Base-by-base conservation (phyloP, 2,113 vertebrate species). In the Zosterops lateralis region DNA sequence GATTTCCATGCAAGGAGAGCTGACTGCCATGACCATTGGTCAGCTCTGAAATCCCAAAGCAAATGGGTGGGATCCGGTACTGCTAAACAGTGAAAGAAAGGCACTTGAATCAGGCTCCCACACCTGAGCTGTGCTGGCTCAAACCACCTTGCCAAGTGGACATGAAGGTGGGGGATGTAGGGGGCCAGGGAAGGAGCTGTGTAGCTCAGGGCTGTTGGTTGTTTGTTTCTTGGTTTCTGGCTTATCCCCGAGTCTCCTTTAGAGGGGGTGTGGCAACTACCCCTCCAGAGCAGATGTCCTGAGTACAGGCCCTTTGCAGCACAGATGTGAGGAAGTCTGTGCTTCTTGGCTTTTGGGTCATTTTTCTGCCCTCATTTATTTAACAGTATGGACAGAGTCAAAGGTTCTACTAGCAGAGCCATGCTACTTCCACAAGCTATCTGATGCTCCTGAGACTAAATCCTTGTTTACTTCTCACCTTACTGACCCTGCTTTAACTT, bases 401-500 rank as follows among this genome's bases (percentile, higher is more conserved):
- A 93, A 75, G 65, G 61, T 57, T 84, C 66, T 93, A 6, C 73
- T 82, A 68, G 68, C 79, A 72, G 61, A 84, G 48, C 87, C 66
- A 0, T 38, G 47, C 62, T 75, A 34, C 62, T 89, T 75, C 68
- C 77, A 79, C 48, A 57, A 10, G 58, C 75, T 65, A 9, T 75
- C 32, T 83, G 56, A 48, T 62, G 40, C 47, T 87, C 50, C 71
- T 31, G 70, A 91, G 73, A 78, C 36, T 56, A 45, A 91, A 72
- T 72, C 31, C 31, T 45, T 74, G 36, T 73, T 86, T 76, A 61
- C 47, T 82, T 91, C 58, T 76, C 50, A 15, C 74, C 45, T 89
- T 62, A 40, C 22, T 15, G 42, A 38, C 36, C 11, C 47, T 93
- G 77, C 73, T 95, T 92, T 87, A 92, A 84, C 42, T 92, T 95